Evolutionary conservation across 2,113 vertebrate genomes (phyloP), one percentile per base, ranked within the genome.

Genomic region (Campylomormyrus numenius): DNA sequence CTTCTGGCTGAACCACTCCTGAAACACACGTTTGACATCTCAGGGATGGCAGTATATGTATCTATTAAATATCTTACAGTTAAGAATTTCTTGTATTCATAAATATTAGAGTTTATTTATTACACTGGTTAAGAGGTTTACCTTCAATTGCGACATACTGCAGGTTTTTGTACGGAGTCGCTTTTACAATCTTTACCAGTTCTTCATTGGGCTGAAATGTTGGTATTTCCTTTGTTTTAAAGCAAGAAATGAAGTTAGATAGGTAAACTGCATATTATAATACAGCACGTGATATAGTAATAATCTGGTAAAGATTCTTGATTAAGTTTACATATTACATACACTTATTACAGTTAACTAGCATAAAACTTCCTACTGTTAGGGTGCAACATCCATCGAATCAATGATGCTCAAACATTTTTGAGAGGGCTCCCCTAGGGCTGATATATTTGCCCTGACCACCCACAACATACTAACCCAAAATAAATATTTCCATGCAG

Each of bases 91-190:
- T 35, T n/a, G 17, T 39, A n/a, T 77, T 53, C 15, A 24, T 5
- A 58, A 42, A n/a, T 86, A 50, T 35, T 35, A 53, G 11, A 52
- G 31, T 83, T 42, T 48, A 62, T 15, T 80, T 39, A 80, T 88
- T 83, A 15, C 45, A 42, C 27, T 48, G 35, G 39, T 21, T 48
- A 19, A 74, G 35, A 4, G 9, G 11, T 11, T 31, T 93, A 96
- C 96, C 96, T 95, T 96, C 96, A 27, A 96, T 92, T 85, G 94
- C 95, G 52, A 95, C 95, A 91, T 96, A 96, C 48, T 94, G 94
- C 10, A 96, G 93, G 5, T 93, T 53, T 88, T 90, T 94, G 87
- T 92, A 90, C 0, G 92, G 91, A n/a, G 94, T 48, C 0, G 94
- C 88, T 3, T 92, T 94, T 83, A 96, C 90, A 5, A 94, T 74